Percentiles rank a stretch among this genome's conserved stretches.
Conservation (phyloP, 2,888 invertebrate species). For the Operophtera brumata region DNA sequence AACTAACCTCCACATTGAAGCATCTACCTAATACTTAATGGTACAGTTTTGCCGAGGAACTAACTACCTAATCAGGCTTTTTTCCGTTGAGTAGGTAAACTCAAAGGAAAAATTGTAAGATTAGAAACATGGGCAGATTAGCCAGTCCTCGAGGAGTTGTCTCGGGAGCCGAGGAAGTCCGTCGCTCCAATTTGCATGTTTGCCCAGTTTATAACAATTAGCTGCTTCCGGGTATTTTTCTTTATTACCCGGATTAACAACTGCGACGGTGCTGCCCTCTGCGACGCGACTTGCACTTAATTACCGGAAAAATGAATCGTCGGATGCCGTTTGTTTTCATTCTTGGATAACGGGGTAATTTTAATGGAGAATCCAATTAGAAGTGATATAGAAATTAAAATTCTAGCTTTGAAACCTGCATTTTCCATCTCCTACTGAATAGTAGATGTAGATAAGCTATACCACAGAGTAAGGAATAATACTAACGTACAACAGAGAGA, state of each 20-base stretch:
- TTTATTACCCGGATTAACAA: slow-evolving; percentile 74
- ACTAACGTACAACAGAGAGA: no score
- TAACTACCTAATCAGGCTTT: slow-evolving; percentile 18
- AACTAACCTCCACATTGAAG: not conserved
- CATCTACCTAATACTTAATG: no score
- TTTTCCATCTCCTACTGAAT: no score
- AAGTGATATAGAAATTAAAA: no score
- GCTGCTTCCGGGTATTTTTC: slow-evolving; percentile 71
- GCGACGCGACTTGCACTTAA: slow-evolving; percentile 53
- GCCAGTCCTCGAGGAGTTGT: slow-evolving; percentile 48
- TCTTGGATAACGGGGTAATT: slow-evolving; percentile 14
- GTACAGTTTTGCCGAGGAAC: slow-evolving; percentile 8
- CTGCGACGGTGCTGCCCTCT: slow-evolving; percentile 35
- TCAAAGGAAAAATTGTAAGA: slow-evolving; percentile 21
- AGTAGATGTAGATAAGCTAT: no score
- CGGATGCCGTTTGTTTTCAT: slow-evolving; percentile 43
- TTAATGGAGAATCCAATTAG: not conserved
- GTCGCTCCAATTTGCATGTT: slow-evolving; percentile 71
- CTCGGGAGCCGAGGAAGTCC: slow-evolving; percentile 49
- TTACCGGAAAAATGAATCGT: slow-evolving; percentile 58
- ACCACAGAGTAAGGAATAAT: no score
- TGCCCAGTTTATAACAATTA: slow-evolving; percentile 76
- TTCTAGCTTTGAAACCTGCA: no score
- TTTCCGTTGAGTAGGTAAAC: slow-evolving; percentile 7
- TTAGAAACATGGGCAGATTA: slow-evolving; percentile 17